Evolutionary conservation across 2,797 vertebrate genomes (phyloP), one percentile per base, ranked within the genome.

Genomic region (Micromesistius poutassou): DNA sequence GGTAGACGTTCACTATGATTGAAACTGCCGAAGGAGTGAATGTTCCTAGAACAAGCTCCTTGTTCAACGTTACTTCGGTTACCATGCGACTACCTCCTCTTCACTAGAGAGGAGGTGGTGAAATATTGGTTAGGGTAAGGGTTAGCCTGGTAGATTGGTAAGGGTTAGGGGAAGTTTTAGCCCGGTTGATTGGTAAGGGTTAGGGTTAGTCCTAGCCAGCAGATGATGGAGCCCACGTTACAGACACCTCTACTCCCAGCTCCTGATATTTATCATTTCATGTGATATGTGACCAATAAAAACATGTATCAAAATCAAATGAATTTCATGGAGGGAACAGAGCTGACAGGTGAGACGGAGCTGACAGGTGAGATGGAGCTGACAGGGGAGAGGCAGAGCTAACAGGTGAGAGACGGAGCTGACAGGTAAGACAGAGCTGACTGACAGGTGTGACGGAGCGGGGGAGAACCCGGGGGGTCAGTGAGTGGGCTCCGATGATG

Each of bases 1-100:
- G 80, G 71, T 85, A 84, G 85, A 22, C 75, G 82, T 75, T 81
- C 85, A 80, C 84, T 88, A 89, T 81, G 87, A 87, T 83, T 83
- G 76, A 42, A 42, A 42, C 13, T 13, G 14, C 12, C 2, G 40
- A 42, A 42, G 76, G 79, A 68, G 22, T 74, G 46, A 22, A 55
- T 55, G 40, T 50, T 50, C 22, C 0, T 22, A 22, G 46, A 50
- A 50, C 46, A 50, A 22, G 46, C 46, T 55, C 12, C 46, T 22
- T 55, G 46, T 55, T 62, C 22, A 3, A 62, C n/a, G n/a, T 62
- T 62, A n/a, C 55, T 62, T 25, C 8, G 55, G 55, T 25, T 6
- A 62, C n/a, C 55, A 5, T 55, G 46, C 46, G 19, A 55, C 46
- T 19, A 55, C 12, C 13, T 13, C 40, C 40, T 42, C 40, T 13